Evolutionary conservation across 2,113 vertebrate genomes (phyloP).

Genomic region (Strigops habroptila): DNA sequence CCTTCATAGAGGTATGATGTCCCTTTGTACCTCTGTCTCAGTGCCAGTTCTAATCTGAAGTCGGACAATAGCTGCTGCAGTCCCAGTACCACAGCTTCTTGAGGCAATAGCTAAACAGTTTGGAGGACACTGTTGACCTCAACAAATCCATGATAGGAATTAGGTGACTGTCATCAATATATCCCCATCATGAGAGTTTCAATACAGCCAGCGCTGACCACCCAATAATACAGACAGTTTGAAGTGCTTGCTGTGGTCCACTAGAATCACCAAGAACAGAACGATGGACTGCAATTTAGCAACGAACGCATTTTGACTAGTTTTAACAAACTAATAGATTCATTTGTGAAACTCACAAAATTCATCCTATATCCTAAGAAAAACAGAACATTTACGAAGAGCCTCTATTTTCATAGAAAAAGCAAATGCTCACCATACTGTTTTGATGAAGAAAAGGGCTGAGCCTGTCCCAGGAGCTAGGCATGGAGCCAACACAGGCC

Average conservation of each 20-base stretch:
- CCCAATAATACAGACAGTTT: neutral
- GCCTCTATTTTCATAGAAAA: neutral
- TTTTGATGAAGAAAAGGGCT: neutral
- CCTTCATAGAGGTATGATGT: fast-evolving
- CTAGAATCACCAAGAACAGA: neutral
- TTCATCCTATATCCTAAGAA: neutral
- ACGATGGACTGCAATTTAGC: neutral
- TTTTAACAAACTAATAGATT: neutral
- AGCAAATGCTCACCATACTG: neutral
- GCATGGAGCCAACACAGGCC: neutral
- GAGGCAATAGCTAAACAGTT: neutral
- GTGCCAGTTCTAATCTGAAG: neutral
- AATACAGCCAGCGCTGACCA: neutral
- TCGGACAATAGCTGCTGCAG: neutral
- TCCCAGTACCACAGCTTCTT: neutral
- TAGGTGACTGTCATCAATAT: neutral
- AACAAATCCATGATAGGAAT: neutral
- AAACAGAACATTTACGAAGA: neutral
- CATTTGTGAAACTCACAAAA: neutral
- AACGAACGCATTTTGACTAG: neutral
- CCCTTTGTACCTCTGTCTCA: neutral
- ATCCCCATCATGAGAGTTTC: neutral
- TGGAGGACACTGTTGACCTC: neutral
- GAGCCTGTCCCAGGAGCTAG: neutral
- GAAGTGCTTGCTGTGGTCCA: neutral